Percentiles rank a stretch among this genome's conserved stretches.
Conservation (phyloP, 2,113 vertebrate species). For the Paramormyrops kingsleyae region DNA sequence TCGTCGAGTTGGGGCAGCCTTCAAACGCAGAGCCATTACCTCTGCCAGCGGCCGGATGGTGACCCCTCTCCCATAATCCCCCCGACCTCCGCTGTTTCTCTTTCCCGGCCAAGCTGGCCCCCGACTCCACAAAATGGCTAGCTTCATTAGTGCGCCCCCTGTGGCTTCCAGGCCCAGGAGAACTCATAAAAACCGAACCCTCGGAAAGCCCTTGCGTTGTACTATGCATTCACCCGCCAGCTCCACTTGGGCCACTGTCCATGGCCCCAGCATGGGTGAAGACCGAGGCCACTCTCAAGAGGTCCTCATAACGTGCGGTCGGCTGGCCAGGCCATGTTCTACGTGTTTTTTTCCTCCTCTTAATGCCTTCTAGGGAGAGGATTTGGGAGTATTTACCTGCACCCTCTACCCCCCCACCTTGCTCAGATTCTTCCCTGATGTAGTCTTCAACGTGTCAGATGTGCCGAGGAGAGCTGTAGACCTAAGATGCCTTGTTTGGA, state of each 20-base stretch:
- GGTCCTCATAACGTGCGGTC: not conserved
- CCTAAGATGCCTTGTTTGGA: not conserved
- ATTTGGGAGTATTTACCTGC: not conserved
- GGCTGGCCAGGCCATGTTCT: not conserved
- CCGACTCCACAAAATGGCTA: slow-evolving; percentile 28
- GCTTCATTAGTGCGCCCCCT: slow-evolving; percentile 15
- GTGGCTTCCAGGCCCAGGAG: slow-evolving; percentile 28
- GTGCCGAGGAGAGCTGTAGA: not conserved
- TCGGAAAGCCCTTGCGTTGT: not conserved
- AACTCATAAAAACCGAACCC: not conserved
- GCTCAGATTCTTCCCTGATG: not conserved
- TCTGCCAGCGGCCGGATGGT: not conserved
- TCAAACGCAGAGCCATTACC: slow-evolving; percentile 22
- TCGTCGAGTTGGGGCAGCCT: slow-evolving; percentile 29
- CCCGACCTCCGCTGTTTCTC: slow-evolving; percentile 45
- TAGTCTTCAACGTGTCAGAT: not conserved
- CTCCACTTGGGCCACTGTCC: not conserved
- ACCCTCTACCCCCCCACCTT: not conserved
- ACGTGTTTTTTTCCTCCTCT: not conserved
- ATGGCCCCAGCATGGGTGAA: not conserved
- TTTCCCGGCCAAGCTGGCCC: slow-evolving; percentile 38
- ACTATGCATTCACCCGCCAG: not conserved
- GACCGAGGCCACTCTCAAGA: not conserved
- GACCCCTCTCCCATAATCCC: slow-evolving; percentile 38
- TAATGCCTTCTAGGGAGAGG: not conserved